These are phyloP conservation scores for Drepana arcuata DNA, from an alignment of 1,140 invertebrate genomes.

Conservation along the genomic window DNA sequence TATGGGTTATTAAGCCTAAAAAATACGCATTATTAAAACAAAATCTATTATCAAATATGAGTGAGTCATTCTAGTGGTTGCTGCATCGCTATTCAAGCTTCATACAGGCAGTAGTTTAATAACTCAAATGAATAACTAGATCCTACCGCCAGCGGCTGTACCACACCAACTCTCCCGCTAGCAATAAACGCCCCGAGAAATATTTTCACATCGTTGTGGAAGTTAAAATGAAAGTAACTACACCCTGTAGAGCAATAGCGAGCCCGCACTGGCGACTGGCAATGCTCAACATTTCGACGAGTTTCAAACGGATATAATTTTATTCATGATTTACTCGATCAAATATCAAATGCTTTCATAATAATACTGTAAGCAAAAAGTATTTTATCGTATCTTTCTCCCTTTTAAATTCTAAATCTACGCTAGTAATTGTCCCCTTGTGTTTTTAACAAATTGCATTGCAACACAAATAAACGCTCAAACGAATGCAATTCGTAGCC, in stretches of 20 bases:
- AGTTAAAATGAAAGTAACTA: conserved; percentile 69
- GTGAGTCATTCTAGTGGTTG: no score
- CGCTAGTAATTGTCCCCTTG: no score
- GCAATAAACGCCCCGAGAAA: conserved; percentile 62
- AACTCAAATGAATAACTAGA: conserved; percentile 38
- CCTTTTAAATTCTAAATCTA: no score
- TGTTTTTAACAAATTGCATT: no score
- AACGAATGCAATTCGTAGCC: no score
- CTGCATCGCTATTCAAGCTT: no score
- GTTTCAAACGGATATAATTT: conserved; percentile 60
- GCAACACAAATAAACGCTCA: no score
- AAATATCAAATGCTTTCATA: conserved; percentile 36
- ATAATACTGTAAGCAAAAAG: conserved; percentile 19
- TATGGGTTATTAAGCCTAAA: no score
- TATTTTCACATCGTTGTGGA: conserved; percentile 69
- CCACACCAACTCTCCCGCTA: conserved; percentile 46
- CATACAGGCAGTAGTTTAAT: conserved; percentile 25
- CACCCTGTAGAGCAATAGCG: conserved; percentile 55
- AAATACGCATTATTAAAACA: no score
- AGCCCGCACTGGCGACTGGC: conserved; percentile 38
- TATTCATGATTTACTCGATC: conserved; percentile 49
- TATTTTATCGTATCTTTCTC: no score
- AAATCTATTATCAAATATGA: no score
- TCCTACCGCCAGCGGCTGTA: no score
- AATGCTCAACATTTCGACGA: conserved; percentile 49